Evolutionary conservation across 2,888 invertebrate species (phyloP), one percentile per base, ranked within the genome.

Genomic region (Rhorus exstirpatorius): DNA sequence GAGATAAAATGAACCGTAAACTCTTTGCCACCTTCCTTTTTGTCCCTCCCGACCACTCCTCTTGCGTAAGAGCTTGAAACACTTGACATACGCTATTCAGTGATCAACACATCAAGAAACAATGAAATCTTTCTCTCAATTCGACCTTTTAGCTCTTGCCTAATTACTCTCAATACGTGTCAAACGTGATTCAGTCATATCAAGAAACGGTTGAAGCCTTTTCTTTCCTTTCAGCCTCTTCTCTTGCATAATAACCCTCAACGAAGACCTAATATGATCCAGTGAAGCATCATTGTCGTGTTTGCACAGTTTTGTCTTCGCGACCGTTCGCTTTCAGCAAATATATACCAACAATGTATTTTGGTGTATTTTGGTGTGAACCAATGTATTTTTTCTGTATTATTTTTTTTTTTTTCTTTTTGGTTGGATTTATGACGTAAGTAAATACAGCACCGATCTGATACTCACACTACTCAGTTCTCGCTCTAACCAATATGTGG

Each of bases 21-120:
- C 53, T 10, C 70, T 81, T 83, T 83, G 53, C 51, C 58, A 58
- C 81, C 70, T 51, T 76, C 71, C 41, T 51, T 67, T 80, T 14
- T 24, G 17, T 68, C 49, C 53, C 46, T 19, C 53, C 55, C 49
- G 41, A 70, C 17, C 55, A 26, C 44, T 51, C 17, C 21, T 53
- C 35, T 21, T 44, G 24, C 8, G n/a, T 10, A 44, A 60, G 3
- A 21, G 26, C 51, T 60, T 41, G 31, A 35, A 35, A 12, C 12
- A n/a, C 17, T 10, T 10, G 7, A 1, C 12, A 26, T 44, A 44
- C n/a, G 2, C 17, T 17, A 58, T 58, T n/a, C 26, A 41, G n/a
- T 41, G 21, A 55, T 68, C 7, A 51, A 8, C 44, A 63, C 46
- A 31, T 31, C 31, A 49, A 49, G 49, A 12, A 67, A 67, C 49